Evolutionary conservation across 92 coral and sea anemone genomes (phyloP).

Genomic region (Zoanthus sociatus): DNA sequence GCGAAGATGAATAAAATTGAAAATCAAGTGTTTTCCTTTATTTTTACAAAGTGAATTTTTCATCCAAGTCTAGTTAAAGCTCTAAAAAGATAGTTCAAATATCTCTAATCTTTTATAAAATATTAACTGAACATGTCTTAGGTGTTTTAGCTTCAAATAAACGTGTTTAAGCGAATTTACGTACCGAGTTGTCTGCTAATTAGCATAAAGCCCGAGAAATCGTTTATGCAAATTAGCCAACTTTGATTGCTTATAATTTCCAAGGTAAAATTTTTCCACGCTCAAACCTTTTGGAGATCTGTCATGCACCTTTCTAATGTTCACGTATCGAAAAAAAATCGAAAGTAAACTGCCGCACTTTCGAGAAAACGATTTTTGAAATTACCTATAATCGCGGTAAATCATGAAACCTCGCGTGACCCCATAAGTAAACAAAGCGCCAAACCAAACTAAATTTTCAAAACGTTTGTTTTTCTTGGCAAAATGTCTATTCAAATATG

Average conservation of each 20-base stretch:
- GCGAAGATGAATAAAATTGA: no score
- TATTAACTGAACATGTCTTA: not conserved
- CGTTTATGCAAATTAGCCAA: slow-evolving; percentile 8
- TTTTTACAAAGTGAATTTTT: no score
- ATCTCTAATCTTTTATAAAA: no score
- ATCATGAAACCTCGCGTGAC: slow-evolving; percentile 1
- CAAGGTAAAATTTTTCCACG: not conserved
- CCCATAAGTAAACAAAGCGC: not conserved
- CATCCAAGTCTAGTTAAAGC: no score
- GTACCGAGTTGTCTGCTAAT: not conserved
- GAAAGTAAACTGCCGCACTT: slow-evolving; percentile 18
- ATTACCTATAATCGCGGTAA: not conserved
- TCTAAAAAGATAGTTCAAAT: no score
- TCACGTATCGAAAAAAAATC: not conserved
- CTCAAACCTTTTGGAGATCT: not conserved
- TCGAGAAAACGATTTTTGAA: slow-evolving; percentile 31
- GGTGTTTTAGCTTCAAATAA: not conserved
- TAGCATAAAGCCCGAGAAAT: not conserved
- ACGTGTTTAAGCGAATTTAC: not conserved
- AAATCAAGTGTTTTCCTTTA: no score
- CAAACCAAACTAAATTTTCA: not conserved
- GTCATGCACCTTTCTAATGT: not conserved
- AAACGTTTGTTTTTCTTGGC: not conserved
- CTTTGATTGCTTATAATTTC: not conserved
- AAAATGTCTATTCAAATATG: no score